Conservation (phyloP, 2,113 vertebrate genomes). For the Balaenoptera acutorostrata region DNA sequence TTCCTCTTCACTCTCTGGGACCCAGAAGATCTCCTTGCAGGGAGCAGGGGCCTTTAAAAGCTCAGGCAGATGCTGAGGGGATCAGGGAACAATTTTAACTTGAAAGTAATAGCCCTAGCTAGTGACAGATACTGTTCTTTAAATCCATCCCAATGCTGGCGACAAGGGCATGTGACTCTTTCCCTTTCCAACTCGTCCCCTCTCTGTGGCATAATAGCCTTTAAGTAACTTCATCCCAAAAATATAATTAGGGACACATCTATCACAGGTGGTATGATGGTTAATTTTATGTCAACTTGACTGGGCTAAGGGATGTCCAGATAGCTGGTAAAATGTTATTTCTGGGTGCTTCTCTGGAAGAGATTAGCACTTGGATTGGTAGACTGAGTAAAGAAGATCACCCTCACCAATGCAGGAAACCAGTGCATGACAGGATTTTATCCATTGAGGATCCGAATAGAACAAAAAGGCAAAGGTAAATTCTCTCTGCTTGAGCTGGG, state of each 20-base stretch:
- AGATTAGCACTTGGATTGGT: neutral
- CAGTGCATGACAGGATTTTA: neutral
- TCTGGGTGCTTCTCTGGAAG: neutral
- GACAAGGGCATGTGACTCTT: neutral
- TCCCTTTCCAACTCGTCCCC: neutral
- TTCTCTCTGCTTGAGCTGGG: neutral
- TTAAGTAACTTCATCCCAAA: neutral
- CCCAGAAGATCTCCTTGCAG: neutral
- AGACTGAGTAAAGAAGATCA: neutral
- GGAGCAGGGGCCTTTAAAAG: neutral
- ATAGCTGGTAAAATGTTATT: neutral
- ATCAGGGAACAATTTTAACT: neutral
- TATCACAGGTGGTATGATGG: neutral
- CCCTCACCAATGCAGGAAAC: neutral
- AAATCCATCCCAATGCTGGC: neutral
- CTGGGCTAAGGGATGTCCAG: neutral
- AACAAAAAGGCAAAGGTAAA: neutral
- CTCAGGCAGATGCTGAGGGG: neutral
- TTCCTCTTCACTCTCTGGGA: neutral
- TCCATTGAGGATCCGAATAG: neutral
- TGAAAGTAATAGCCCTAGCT: neutral
- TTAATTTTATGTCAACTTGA: neutral
- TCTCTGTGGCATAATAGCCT: neutral
- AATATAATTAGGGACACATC: neutral
- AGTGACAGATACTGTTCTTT: neutral